Base-by-base conservation (phyloP, 2,113 vertebrate genomes). In the Rhombomys opimus region DNA sequence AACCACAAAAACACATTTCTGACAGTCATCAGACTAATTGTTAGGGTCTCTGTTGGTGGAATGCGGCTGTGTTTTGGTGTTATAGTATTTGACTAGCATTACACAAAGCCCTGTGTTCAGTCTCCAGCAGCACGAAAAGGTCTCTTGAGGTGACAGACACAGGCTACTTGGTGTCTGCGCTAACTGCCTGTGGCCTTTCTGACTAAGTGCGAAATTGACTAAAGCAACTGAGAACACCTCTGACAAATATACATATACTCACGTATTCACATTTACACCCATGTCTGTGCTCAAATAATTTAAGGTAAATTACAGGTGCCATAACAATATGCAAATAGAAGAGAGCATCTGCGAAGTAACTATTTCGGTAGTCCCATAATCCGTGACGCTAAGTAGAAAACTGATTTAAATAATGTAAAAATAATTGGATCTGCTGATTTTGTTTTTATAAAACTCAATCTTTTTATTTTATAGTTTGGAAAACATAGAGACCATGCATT, bases 321-420 rank as follows among this genome's bases (percentile, higher is more conserved):
- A 52, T 61, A 78, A 63, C 54, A 82, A 84, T 68, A 63, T 41
- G 72, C 32, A 70, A 75, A 50, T 32, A 84, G 73, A 27, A 92
- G 95, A 27, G 41, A 90, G 14, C 25, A 76, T 76, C 30, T 13
- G 30, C 75, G 38, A 95, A 89, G 57, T 67, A 76, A 75, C 90
- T 85, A 92, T 63, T 93, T 52, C 59, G n/a, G 38, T 73, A 35
- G 59, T 41, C 20, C 54, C 88, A 14, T 84, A 63, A 89, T 59
- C 52, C 32, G 75, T 61, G 67, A 61, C 35, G 84, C 72, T 80
- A 87, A 85, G 2, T 46, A 75, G 85, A 92, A 92, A 94, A 25
- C 7, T 59, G 30, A 75, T n/a, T 76, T 78, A 82, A 95, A 84
- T 93, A 68, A 94, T 63, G 67, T 59, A 93, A 90, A 90, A 95